Base-by-base conservation (phyloP, 2,888 invertebrate species). In the Gastrophysa polygoni region DNA sequence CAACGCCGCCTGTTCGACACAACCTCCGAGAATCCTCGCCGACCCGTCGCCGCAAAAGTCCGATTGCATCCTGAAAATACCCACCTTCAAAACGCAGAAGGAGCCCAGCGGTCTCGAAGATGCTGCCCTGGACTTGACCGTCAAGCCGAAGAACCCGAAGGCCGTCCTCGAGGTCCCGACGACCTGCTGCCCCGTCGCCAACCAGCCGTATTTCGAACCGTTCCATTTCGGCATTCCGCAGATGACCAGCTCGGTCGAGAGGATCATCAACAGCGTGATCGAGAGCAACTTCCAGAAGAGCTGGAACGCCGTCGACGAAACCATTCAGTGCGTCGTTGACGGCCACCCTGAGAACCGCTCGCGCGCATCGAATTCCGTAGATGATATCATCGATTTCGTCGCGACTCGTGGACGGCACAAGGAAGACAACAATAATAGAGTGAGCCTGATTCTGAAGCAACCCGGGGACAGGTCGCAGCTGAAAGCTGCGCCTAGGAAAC, bases 111-210 rank as follows among this genome's bases (percentile, higher is more conserved):
- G 29, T 10, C 38, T 66, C 5, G 70, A 71, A 58, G 71, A 73
- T 55, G 68, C 70, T 17, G 75, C 75, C 18, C 63, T 77, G 18
- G 76, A 76, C 68, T 68, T 76, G 18, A 72, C 71, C 44, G 71
- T 64, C 28, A 74, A 71, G 58, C 64, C 68, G 4, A 63, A 55
- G 55, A 43, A 49, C n/a, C 16, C 5, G 10, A n/a, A n/a, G n/a
- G n/a, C n/a, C n/a, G 8, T 2, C 2, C 29, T 8, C 2, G 29
- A 24, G 24, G 24, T 24, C 3, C 24, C 24, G 24, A 24, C 7
- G 7, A 7, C 24, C n/a, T n/a, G n/a, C n/a, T n/a, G n/a, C n/a
- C n/a, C 29, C 24, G 14, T 10, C 1, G 17, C 14, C 17, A 14
- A 7, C 1, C 20, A 48, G 48, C 14, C 29, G 10, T 10, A 17